A percentile compares a stretch with the other conserved stretches of the same genome.
phyloP scores from a whole-genome alignment of 2,113 vertebrate genomes.

The Pholis gunnellus region DNA sequence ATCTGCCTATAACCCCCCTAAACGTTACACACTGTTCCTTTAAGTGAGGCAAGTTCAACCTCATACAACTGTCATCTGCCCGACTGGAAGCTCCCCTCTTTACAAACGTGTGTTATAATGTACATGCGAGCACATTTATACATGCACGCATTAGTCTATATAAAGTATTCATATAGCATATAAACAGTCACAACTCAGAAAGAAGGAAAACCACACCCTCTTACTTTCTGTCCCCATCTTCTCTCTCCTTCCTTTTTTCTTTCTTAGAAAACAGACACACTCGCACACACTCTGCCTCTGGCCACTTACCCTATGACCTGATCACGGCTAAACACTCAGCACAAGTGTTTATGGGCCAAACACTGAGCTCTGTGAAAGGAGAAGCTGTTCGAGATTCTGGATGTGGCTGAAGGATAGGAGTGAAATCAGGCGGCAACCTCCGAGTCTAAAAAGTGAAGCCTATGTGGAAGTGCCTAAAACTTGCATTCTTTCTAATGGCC shows the following conservation, averaged over 20 bases:
- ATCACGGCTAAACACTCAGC: slow-evolving; percentile 1
- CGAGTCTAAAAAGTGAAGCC: background rate
- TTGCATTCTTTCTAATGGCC: background rate
- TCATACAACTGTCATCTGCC: background rate
- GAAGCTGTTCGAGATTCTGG: background rate
- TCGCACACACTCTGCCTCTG: background rate
- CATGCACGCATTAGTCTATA: background rate
- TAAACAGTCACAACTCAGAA: background rate
- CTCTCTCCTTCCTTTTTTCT: background rate
- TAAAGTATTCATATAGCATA: background rate
- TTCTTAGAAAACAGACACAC: background rate
- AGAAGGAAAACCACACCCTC: background rate
- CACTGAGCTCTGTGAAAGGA: background rate
- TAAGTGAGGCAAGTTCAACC: background rate
- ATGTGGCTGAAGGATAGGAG: slow-evolving; percentile 7
- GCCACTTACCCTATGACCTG: slow-evolving; percentile 27
- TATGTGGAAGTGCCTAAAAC: background rate
- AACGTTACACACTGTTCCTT: background rate
- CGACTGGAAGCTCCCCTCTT: too few relatives aligned
- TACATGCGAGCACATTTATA: background rate
- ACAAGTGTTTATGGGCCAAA: slow-evolving; percentile 4
- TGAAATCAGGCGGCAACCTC: background rate
- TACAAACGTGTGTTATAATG: too few relatives aligned
- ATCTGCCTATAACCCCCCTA: too few relatives aligned
- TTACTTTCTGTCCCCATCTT: background rate